These are phyloP conservation scores for Pontoporia blainvillei DNA, from an alignment of 2,113 vertebrate species.

Conservation along the genomic window DNA sequence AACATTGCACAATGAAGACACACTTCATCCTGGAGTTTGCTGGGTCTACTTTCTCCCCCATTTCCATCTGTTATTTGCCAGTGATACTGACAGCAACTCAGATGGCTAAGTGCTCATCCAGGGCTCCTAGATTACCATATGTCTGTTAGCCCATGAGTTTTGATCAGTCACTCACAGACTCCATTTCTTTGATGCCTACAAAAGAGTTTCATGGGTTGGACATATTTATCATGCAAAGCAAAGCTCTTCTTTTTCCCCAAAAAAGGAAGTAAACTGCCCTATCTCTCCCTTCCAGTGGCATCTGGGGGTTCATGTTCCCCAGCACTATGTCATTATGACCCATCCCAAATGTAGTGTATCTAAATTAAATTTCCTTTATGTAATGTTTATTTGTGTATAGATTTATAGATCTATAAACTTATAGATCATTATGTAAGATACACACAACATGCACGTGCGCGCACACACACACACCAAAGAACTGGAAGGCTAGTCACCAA, in stretches of 20 bases:
- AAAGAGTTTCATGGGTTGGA: conserved; percentile 48
- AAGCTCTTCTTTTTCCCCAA: background rate
- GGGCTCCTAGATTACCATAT: conserved; percentile 47
- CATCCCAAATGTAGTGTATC: background rate
- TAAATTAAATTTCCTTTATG: background rate
- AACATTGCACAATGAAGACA: conserved; percentile 71
- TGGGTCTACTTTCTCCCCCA: conserved; percentile 67
- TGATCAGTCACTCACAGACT: conserved; percentile 58
- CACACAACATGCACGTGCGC: rapidly evolving
- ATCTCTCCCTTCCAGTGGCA: background rate
- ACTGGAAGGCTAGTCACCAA: background rate
- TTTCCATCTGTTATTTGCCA: conserved; percentile 74
- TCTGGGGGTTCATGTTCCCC: background rate
- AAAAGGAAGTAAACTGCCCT: background rate
- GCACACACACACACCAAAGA: background rate
- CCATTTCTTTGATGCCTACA: conserved; percentile 56
- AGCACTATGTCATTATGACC: background rate
- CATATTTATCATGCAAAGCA: conserved; percentile 54
- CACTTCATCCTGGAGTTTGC: conserved; percentile 66
- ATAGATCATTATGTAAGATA: background rate
- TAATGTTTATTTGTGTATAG: background rate
- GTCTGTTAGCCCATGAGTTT: conserved; percentile 65
- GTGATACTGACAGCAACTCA: conserved; percentile 65
- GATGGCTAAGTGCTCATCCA: conserved; percentile 68
- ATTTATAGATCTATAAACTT: background rate